Conservation (phyloP, 2,797 vertebrate genomes). For the Mormyrus proboscirostris region DNA sequence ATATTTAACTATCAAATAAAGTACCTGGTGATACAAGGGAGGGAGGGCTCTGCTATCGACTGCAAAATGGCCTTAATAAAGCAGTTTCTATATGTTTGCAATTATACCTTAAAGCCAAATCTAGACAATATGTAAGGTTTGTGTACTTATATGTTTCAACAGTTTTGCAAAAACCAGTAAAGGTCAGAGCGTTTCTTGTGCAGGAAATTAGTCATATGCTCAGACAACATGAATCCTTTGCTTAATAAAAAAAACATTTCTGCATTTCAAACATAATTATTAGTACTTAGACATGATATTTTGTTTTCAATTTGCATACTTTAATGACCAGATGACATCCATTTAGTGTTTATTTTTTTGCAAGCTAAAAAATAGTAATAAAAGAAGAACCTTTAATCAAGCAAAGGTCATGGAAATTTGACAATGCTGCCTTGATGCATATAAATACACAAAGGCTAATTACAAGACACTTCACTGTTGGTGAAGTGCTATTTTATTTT, state of each 20-base stretch:
- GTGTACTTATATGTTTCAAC: background rate
- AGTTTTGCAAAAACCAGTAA: background rate
- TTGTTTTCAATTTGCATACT: constrained; percentile 8
- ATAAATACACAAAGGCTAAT: constrained; percentile 20
- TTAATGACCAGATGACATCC: constrained; percentile 6
- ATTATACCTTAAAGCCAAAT: background rate
- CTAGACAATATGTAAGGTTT: background rate
- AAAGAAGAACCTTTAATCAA: constrained; percentile 20
- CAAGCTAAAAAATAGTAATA: background rate
- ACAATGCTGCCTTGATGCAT: constrained; percentile 11
- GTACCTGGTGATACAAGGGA: background rate
- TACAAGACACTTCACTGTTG: constrained; percentile 11
- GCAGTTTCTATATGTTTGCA: background rate
- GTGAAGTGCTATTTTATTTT: constrained; percentile 16
- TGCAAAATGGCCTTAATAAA: background rate
- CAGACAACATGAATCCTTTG: background rate
- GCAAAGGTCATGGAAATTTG: constrained; percentile 20
- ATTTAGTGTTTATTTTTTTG: background rate
- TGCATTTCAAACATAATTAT: background rate
- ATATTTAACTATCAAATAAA: background rate
- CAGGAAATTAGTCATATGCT: background rate
- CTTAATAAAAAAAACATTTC: background rate
- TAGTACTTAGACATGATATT: background rate
- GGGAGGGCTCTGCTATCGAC: background rate
- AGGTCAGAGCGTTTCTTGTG: background rate